A percentile compares a stretch with the other conserved stretches of the same genome.
phyloP scores from a whole-genome alignment of 1,140 invertebrate species.

The Drosophila trapezifrons region DNA sequence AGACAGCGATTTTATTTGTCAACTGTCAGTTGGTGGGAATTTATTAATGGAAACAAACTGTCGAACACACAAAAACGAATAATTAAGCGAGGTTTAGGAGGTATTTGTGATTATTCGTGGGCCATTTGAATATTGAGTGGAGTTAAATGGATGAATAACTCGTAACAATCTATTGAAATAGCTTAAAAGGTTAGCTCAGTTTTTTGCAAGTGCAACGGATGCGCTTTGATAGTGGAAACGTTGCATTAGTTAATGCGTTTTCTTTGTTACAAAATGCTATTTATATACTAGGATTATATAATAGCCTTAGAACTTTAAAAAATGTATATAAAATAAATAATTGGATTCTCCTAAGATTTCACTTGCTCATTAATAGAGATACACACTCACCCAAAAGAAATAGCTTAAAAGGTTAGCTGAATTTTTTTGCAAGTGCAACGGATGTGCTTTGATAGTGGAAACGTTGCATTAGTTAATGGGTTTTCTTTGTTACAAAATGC shows the following conservation, averaged over 20 bases:
- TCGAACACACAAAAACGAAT: conserved; percentile 39
- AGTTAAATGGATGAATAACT: conserved; percentile 22
- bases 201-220: neutral
- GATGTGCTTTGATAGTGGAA: neutral
- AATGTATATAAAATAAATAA: neutral
- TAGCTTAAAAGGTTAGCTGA: conserved; percentile 8
- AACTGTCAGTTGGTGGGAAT: conserved; percentile 56
- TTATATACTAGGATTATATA: no score
- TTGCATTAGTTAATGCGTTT: neutral
- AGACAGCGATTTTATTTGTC: conserved; percentile 46
- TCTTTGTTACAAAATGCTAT: neutral
- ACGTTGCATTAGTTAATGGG: no score
- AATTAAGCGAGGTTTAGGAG: conserved; percentile 21
- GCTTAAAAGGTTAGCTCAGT: conserved; percentile 11
- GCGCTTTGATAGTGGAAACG: neutral
- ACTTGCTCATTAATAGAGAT: conserved; percentile 28
- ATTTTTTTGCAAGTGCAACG: neutral
- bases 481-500: neutral
- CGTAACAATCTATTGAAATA: neutral
- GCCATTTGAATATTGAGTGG: conserved; percentile 38
- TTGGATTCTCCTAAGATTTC: conserved; percentile 28
- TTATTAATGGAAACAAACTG: conserved; percentile 62
- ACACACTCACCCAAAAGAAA: conserved; percentile 4
- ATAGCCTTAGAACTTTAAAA: no score
- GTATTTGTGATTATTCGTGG: conserved; percentile 23